Evolutionary conservation across 2,113 vertebrate genomes (phyloP), one percentile per base, ranked within the genome.

Genomic region (Cettia cetti): DNA sequence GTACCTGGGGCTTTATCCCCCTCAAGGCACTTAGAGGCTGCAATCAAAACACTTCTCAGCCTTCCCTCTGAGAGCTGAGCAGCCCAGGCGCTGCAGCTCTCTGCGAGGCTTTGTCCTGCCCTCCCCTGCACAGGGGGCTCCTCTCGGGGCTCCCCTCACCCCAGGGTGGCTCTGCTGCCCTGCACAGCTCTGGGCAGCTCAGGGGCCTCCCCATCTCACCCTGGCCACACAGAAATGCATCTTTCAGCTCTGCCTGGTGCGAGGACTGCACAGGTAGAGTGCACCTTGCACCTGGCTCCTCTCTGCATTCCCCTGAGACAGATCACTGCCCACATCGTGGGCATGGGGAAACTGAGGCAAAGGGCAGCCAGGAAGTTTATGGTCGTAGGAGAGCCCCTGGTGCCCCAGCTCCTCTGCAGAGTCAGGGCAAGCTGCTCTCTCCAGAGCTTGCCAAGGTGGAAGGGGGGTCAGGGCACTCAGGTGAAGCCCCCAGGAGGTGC

Each of bases 41-140:
- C 82, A 92, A 92, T 95, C 92, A 92, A 85, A 93, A 65, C 94
- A 84, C 88, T 93, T 75, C 69, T 94, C 4, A 2, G 17, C 37
- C 66, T 64, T 28, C 42, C 68, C 72, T 83, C 78, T 71, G 92
- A 49, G 4, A 89, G 69, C 74, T 6, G 42, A 90, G 78, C 57
- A n/a, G 80, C 5, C 31, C 7, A 4, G 78, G 65, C 40, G 2
- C 69, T 9, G 87, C 3, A 0, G 26, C 45, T 9, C 68, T 68
- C 28, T 0, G 45, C 59, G 22, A 30, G 71, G 81, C 24, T 91
- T 50, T 69, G 82, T 77, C 50, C 81, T 60, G 45, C 66, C 68
- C 68, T 56, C 33, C 4, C 0, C 30, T 10, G 21, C 52, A 5
- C 1, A 0, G 16, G 42, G 65, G 50, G 61, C 44, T 57, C 61